Evolutionary conservation across 2,113 vertebrate species (phyloP).

Genomic region (Orientallactaga bullata): DNA sequence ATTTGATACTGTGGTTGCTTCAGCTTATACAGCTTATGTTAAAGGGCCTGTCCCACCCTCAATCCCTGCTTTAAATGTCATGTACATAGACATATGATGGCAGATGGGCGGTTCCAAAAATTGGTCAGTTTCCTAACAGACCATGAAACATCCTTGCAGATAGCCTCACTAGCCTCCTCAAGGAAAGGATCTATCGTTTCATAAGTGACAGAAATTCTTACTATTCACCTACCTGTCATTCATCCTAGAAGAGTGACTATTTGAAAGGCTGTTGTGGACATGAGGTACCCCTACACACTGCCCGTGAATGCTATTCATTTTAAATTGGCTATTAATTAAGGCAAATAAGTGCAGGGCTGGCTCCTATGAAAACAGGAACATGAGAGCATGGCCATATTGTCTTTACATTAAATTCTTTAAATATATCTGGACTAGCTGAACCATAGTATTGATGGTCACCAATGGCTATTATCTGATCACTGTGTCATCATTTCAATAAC

Average conservation of each 20-base stretch:
- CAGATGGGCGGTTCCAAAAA: conserved; percentile 34
- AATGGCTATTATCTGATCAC: conserved; percentile 43
- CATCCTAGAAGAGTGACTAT: conserved; percentile 32
- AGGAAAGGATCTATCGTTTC: conserved; percentile 20
- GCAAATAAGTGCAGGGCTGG: conserved; percentile 32
- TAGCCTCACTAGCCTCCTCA: conserved; percentile 13
- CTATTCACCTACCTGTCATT: conserved; percentile 30
- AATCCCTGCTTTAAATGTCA: neutral
- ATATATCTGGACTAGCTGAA: conserved; percentile 26
- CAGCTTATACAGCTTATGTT: conserved; percentile 8
- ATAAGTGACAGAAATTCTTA: conserved; percentile 26
- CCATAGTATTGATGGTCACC: neutral
- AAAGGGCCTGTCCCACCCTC: conserved; percentile 14
- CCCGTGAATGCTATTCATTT: neutral
- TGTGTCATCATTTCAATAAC: conserved; percentile 63
- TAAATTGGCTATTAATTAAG: conserved; percentile 58
- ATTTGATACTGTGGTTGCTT: conserved; percentile 64
- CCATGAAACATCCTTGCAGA: conserved; percentile 31
- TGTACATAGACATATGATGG: conserved; percentile 11
- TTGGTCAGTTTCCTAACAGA: conserved; percentile 55
- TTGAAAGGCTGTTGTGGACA: conserved; percentile 30
- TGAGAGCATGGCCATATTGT: conserved; percentile 14
- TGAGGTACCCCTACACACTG: neutral
- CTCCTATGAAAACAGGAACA: conserved; percentile 39
- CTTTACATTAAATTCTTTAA: conserved; percentile 60